Percentiles rank a stretch among this genome's conserved stretches.
Conservation (phyloP, 2,888 invertebrate genomes). For the Syrphus vitripennis region DNA sequence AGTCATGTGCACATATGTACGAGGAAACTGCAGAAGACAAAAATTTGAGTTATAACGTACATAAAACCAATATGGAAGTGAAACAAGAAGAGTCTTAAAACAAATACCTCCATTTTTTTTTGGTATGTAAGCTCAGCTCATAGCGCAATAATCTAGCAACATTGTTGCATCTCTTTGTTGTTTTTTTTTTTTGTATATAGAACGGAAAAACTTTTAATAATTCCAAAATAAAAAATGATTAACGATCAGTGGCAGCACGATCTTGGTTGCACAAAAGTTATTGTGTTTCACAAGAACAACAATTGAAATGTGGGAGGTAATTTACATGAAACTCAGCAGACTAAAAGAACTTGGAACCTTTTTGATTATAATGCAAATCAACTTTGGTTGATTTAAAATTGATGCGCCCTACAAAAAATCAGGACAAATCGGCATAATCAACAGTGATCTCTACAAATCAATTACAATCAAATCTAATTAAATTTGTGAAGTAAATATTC, state of each 20-base stretch:
- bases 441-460: background rate
- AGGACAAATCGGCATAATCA: background rate
- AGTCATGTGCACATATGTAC: constrained; percentile 58
- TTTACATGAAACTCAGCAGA: constrained; percentile 6
- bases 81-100: constrained; percentile 17
- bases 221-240: constrained; percentile 50
- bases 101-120: constrained; percentile 9
- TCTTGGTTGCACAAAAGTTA: constrained; percentile 42
- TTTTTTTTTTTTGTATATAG: background rate
- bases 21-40: background rate
- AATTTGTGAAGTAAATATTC: background rate
- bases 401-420: constrained; percentile 1
- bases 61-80: constrained; percentile 8
- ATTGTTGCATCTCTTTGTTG: constrained; percentile 41
- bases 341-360: background rate
- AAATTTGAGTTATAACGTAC: background rate
- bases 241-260: constrained; percentile 58
- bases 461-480: background rate
- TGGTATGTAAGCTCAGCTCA: background rate
- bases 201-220: background rate
- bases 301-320: constrained; percentile 19
- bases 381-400: background rate
- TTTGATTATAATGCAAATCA: background rate
- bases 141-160: constrained; percentile 13
- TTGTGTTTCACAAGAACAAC: constrained; percentile 18